Conservation (phyloP, 2,888 invertebrate genomes). For the Drosophila nr. medialis region DNA sequence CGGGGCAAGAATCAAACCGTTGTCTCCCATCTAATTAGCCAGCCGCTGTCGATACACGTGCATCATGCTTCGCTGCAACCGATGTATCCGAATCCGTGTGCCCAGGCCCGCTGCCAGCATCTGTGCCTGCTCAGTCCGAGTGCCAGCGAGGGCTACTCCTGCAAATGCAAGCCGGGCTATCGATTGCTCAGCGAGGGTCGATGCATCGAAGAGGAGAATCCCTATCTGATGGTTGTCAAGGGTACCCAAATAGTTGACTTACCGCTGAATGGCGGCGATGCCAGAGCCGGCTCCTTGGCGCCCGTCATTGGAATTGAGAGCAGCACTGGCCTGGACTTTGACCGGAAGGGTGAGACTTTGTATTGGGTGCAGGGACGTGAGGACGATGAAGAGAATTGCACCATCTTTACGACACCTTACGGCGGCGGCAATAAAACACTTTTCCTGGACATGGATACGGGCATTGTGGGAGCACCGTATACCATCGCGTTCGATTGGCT, state of each 20-base stretch:
- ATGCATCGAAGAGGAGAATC: constrained; percentile 93
- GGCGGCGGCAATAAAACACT: constrained; percentile 93
- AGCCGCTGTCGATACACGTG: constrained; percentile 97
- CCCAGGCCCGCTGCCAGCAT: constrained; percentile 91
- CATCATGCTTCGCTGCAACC: constrained; percentile 98
- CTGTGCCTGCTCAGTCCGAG: constrained; percentile 95
- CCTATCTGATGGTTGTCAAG: constrained; percentile 95
- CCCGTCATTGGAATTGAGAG: constrained; percentile 95
- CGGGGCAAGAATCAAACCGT: constrained; percentile 96
- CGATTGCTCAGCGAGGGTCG: constrained; percentile 88
- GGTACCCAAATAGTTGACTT: constrained; percentile 95
- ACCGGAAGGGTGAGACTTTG: constrained; percentile 92
- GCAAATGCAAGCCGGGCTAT: constrained; percentile 96
- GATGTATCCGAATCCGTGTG: constrained; percentile 91
- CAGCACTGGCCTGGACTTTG: constrained; percentile 96
- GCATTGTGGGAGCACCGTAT: constrained; percentile 96
- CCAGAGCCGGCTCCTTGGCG: constrained; percentile 91
- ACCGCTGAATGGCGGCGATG: constrained; percentile 90
- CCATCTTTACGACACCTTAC: constrained; percentile 93
- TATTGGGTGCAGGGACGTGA: constrained; percentile 94
- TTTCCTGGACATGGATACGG: constrained; percentile 92
- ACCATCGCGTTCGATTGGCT: constrained; percentile 98
- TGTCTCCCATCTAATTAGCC: constrained; percentile 96
- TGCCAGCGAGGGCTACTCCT: constrained; percentile 89
- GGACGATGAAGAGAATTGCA: constrained; percentile 93